Evolutionary conservation across 1,140 invertebrate genomes (phyloP).

Genomic region (Sinella curviseta): DNA sequence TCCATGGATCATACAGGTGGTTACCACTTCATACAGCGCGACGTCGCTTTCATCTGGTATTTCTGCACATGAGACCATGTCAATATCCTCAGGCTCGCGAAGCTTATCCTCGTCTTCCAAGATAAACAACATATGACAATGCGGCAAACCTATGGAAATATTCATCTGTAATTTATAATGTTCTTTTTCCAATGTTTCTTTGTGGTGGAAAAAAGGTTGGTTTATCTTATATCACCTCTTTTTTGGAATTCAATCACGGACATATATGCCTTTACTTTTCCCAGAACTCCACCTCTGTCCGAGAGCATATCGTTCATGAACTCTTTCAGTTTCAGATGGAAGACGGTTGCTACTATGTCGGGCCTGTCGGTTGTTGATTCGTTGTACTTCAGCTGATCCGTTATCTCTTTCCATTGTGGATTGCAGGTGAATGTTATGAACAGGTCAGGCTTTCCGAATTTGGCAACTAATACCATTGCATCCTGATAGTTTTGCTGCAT

Average conservation of each 20-base stretch:
- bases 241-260: constrained; percentile 49
- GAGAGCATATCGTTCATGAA: constrained; percentile 49
- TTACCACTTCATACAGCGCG: constrained; percentile 11
- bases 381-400: constrained; percentile 48
- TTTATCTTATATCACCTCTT: constrained; percentile 25
- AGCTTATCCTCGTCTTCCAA: constrained; percentile 41
- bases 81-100: constrained; percentile 35
- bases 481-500: constrained; percentile 55
- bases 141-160: constrained; percentile 40
- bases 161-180: too few species aligned
- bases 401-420: constrained; percentile 56
- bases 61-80: constrained; percentile 32
- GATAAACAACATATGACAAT: constrained; percentile 35
- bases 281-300: background rate
- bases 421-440: constrained; percentile 61
- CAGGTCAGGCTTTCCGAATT: constrained; percentile 54
- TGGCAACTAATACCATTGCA: constrained; percentile 54
- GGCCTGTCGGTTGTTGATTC: constrained; percentile 53
- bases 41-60: constrained; percentile 20
- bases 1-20: constrained; percentile 55
- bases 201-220: constrained; percentile 8
- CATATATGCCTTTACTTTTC: constrained; percentile 17
- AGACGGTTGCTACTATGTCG: constrained; percentile 57
- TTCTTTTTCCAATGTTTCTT: constrained; percentile 49
- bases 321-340: constrained; percentile 55